Evolutionary conservation across 2,797 vertebrate genomes (phyloP).

Genomic region (Manis crassicaudata): DNA sequence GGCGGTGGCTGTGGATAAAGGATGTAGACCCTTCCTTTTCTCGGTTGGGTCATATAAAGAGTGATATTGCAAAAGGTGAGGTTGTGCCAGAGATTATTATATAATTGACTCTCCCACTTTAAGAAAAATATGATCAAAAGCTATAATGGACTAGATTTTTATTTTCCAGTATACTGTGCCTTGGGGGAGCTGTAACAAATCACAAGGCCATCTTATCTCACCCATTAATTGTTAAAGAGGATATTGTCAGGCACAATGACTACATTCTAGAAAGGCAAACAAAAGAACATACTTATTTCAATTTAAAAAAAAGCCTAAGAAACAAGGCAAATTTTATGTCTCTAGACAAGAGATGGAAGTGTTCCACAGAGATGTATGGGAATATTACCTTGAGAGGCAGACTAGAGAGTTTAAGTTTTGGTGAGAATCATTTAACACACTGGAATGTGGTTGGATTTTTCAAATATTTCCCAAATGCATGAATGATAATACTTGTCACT

Average conservation of each 20-base stretch:
- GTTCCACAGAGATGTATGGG: neutral
- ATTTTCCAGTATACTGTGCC: neutral
- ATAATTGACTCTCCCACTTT: conserved; percentile 23
- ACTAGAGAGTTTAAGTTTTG: neutral
- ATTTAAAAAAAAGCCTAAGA: neutral
- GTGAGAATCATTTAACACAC: neutral
- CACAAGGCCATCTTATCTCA: neutral
- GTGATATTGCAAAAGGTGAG: conserved; percentile 16
- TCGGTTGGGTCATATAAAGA: neutral
- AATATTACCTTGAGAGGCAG: neutral
- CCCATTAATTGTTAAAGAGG: neutral
- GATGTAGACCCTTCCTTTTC: neutral
- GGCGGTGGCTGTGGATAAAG: neutral
- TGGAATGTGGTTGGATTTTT: neutral
- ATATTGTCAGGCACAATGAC: neutral
- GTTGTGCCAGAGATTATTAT: conserved; percentile 18
- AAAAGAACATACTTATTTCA: neutral
- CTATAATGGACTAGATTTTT: conserved; percentile 18
- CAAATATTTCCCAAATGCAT: neutral
- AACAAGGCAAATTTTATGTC: neutral
- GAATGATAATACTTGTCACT: conserved; percentile 9
- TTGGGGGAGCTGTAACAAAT: neutral
- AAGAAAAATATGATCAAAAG: conserved; percentile 33
- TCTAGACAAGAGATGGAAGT: neutral
- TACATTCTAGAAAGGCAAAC: conserved; percentile 1